These are phyloP conservation scores for Scotopteryx bipunctaria DNA, from an alignment of 2,888 invertebrate genomes.

Conservation along the genomic window DNA sequence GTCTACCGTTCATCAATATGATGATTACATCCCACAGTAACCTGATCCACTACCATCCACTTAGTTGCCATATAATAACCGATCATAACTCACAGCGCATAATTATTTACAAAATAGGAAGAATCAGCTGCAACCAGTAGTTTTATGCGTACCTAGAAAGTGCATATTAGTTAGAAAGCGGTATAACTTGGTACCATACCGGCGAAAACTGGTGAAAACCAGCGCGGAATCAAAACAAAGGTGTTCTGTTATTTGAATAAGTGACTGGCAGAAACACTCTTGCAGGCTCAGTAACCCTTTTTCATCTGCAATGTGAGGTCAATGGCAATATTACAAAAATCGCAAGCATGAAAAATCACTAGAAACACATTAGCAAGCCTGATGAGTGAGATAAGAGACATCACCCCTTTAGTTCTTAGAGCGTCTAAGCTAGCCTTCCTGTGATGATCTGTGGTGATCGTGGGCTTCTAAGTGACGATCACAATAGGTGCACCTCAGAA, in stretches of 20 bases:
- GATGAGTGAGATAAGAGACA: too few relatives aligned
- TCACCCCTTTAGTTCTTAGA: too few relatives aligned
- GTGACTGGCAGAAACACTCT: neutral
- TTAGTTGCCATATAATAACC: conserved; percentile 46
- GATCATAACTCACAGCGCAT: conserved; percentile 46
- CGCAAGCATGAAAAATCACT: too few relatives aligned
- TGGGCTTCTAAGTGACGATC: too few relatives aligned
- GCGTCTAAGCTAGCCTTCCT: too few relatives aligned
- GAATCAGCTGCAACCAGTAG: conserved; percentile 35
- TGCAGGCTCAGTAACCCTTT: too few relatives aligned
- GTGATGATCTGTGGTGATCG: too few relatives aligned
- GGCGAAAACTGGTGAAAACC: neutral
- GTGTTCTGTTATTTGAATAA: neutral
- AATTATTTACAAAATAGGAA: conserved; percentile 47
- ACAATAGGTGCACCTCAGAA: too few relatives aligned
- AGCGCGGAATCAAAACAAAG: neutral
- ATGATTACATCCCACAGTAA: conserved; percentile 46
- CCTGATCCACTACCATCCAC: conserved; percentile 38
- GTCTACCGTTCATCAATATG: conserved; percentile 48
- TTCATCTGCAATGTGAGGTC: too few relatives aligned
- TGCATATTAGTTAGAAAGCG: neutral
- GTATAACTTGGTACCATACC: neutral
- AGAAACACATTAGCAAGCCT: too few relatives aligned
- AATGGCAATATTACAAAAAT: too few relatives aligned
- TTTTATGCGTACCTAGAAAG: neutral